phyloP scores from a whole-genome alignment of 2,888 invertebrate species.

The Xiphydria camelus region DNA sequence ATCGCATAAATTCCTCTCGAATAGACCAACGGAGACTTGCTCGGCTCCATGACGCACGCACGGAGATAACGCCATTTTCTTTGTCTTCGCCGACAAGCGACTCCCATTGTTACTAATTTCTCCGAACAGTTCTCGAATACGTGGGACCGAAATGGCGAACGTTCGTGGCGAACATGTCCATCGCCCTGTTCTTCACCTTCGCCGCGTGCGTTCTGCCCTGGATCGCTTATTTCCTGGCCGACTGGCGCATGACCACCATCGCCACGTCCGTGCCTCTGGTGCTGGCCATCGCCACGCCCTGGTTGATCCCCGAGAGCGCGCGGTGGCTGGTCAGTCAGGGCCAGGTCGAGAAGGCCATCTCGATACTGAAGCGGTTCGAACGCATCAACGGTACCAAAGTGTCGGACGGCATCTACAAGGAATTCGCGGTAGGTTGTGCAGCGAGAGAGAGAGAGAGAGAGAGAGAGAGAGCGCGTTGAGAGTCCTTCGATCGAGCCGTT shows the following conservation, averaged over 20 bases:
- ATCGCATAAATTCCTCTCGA: too few species aligned
- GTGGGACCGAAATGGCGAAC: conserved; percentile 90
- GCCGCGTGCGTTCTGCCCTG: conserved; percentile 81
- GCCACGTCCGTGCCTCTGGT: conserved; percentile 78
- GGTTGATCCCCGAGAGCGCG: conserved; percentile 83
- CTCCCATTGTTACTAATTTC: too few species aligned
- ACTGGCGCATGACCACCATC: conserved; percentile 80
- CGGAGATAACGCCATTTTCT: too few species aligned
- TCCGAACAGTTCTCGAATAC: conserved; percentile 83
- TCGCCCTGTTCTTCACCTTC: conserved; percentile 83
- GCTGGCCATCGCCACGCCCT: conserved; percentile 73
- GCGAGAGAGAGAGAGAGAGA: too few species aligned
- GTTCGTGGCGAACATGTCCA: conserved; percentile 89
- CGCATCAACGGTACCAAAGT: conserved; percentile 77
- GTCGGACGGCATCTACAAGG: conserved; percentile 72
- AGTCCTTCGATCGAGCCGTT: too few species aligned
- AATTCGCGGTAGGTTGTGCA: conserved; percentile 68
- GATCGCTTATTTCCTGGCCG: conserved; percentile 78
- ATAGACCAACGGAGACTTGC: too few species aligned
- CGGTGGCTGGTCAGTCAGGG: conserved; percentile 89
- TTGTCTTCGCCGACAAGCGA: too few species aligned
- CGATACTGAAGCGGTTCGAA: conserved; percentile 79
- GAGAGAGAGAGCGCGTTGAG: too few species aligned
- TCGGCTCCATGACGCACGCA: too few species aligned
- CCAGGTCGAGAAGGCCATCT: conserved; percentile 75